Evolutionary conservation across 2,113 vertebrate genomes (phyloP).

Genomic region (Phyllostomus hastatus): DNA sequence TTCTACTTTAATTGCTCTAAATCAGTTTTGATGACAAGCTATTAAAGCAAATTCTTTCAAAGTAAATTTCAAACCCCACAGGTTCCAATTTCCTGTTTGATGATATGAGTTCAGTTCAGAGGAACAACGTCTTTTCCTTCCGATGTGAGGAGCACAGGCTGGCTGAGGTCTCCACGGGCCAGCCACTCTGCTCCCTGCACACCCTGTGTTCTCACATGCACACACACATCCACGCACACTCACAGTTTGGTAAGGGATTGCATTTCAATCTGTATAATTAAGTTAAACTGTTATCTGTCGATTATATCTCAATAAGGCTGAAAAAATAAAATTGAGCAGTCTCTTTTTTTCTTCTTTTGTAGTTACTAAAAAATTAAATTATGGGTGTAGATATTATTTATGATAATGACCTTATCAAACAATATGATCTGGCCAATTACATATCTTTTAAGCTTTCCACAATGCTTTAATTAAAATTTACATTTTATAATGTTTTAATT

Average conservation of each 20-base stretch:
- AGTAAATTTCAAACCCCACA: not conserved
- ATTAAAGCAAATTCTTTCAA: not conserved
- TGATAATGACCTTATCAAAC: not conserved
- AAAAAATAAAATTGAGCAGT: not conserved
- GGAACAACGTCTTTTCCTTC: not conserved
- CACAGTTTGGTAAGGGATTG: not conserved
- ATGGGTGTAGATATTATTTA: not conserved
- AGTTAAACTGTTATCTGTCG: not conserved
- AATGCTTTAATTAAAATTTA: constrained; percentile 2
- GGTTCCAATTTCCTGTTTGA: not conserved
- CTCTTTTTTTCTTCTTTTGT: not conserved
- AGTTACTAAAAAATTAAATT: not conserved
- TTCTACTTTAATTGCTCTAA: not conserved
- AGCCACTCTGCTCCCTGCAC: rapidly evolving
- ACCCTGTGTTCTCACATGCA: too few species aligned
- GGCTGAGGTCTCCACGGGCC: not conserved
- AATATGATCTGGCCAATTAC: not conserved
- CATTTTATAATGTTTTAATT: constrained; percentile 28
- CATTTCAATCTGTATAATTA: not conserved
- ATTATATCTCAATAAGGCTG: not conserved
- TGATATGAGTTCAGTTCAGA: not conserved
- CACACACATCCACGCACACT: not conserved
- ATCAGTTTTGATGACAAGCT: not conserved
- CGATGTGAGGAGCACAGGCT: not conserved
- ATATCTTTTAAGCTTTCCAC: not conserved